Base-by-base conservation (phyloP, 2,113 vertebrate species). In the Dendropsophus ebraccatus region DNA sequence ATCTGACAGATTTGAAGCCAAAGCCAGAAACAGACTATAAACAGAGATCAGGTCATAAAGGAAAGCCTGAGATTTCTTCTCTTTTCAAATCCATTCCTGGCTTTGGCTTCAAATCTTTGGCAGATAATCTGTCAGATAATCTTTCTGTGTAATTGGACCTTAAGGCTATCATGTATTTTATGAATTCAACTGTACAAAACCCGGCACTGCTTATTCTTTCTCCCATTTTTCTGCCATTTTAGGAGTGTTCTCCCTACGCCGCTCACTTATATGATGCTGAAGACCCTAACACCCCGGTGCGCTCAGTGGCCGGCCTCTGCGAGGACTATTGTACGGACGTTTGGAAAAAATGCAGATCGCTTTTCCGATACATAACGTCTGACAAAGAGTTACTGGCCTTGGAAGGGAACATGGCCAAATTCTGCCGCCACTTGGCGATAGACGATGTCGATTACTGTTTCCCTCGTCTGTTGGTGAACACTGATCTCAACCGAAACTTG, bases 171-270 rank as follows among this genome's bases (percentile, higher is more conserved):
- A 16, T 60, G 58, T 32, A 67, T 16, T 16, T 17, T 32, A 30
- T 32, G 28, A 32, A 32, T 67, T 32, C 4, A 67, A 5, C 12
- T 32, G 65, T 19, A 4, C 65, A 69, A 35, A 35, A 17, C 35
- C 7, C 35, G 7, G 14, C 4, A 19, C 21, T 1, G 32, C 70
- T 73, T 13, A 75, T 17, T 73, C 47, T 74, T 1, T 0, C 45
- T 50, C 5, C 21, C 35, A 2, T 50, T 75, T 49, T 41, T 88
- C 23, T 60, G 92, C 70, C 37, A 62, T 23, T 21, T 21, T 90
- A 99, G 97, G 96, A 97, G 82, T 99, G 98, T 82, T 99, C 98
- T 7, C 97, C 98, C 0, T 99, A 96, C 5, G 97, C 97, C 0
- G 98, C 98, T 87, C 98, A 99, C 90, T 93, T 99, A 47, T 99